A percentile compares a stretch with the other conserved stretches of the same genome.
phyloP scores from a whole-genome alignment of 2,797 vertebrate species.

The Psittacula echo region DNA sequence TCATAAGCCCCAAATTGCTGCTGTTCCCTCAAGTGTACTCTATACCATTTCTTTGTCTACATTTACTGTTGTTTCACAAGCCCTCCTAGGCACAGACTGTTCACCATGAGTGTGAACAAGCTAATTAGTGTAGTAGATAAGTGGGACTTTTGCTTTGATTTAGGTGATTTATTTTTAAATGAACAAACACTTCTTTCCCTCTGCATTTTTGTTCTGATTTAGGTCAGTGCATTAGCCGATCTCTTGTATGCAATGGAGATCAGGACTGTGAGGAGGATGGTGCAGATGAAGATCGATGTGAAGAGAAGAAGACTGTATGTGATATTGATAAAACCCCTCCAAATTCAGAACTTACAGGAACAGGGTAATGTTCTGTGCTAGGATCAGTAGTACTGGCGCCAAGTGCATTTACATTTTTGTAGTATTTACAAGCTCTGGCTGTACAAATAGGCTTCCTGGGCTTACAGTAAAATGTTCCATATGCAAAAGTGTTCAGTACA shows the following conservation, averaged over 20 bases:
- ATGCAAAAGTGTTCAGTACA: background rate
- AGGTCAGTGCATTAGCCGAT: conserved; percentile 89
- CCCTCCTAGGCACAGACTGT: background rate
- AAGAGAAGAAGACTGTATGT: conserved; percentile 75
- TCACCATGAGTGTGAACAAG: background rate
- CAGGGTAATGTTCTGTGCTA: conserved; percentile 79
- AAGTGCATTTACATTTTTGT: background rate
- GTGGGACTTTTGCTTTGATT: background rate
- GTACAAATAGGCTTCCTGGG: background rate
- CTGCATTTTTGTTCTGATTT: background rate
- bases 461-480: background rate
- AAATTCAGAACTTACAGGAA: conserved; percentile 88
- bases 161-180: background rate
- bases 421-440: background rate
- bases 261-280: conserved; percentile 92
- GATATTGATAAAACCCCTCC: conserved; percentile 85
- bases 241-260: conserved; percentile 92
- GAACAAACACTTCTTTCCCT: background rate
- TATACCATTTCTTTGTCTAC: background rate
- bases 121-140: background rate
- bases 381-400: background rate
- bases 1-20: background rate
- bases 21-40: background rate
- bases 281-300: conserved; percentile 86
- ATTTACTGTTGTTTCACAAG: background rate